phyloP scores from a whole-genome alignment of 2,888 invertebrate species.

The Diplazon laetatorius region DNA sequence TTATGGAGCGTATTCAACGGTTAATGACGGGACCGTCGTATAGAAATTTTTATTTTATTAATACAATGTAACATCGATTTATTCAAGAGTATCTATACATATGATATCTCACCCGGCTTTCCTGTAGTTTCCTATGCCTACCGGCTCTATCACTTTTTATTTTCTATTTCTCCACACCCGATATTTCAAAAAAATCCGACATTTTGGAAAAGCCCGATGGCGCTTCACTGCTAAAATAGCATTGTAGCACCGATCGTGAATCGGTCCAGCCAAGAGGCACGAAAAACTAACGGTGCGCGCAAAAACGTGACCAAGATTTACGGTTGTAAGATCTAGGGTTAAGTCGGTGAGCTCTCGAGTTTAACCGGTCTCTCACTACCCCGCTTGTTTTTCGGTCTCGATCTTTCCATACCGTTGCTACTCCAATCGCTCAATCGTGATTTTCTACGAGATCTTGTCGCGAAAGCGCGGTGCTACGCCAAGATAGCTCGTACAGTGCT shows the following conservation, averaged over 20 bases:
- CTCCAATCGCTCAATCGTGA: conserved; percentile 60
- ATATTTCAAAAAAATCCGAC: conserved; percentile 32
- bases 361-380: background rate
- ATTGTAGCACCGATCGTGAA: conserved; percentile 17
- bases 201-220: conserved; percentile 49
- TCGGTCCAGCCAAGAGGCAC: conserved; percentile 49
- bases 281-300: conserved; percentile 62
- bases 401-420: conserved; percentile 35
- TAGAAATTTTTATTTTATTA: too few species aligned
- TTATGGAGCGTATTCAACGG: too few species aligned
- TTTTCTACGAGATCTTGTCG: conserved; percentile 51
- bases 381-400: conserved; percentile 23
- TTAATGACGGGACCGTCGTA: too few species aligned
- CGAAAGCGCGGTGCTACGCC: conserved; percentile 13
- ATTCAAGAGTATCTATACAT: too few species aligned
- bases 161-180: conserved; percentile 48
- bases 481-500: conserved; percentile 46
- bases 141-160: conserved; percentile 41
- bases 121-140: conserved; percentile 13
- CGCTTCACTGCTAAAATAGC: conserved; percentile 1
- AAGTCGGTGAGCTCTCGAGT: too few species aligned
- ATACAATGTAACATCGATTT: too few species aligned
- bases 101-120: conserved; percentile 26
- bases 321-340: conserved; percentile 36
- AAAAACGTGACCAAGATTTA: conserved; percentile 59